Evolutionary conservation across 2,797 vertebrate species (phyloP).

Genomic region (Sarcoramphus papa): DNA sequence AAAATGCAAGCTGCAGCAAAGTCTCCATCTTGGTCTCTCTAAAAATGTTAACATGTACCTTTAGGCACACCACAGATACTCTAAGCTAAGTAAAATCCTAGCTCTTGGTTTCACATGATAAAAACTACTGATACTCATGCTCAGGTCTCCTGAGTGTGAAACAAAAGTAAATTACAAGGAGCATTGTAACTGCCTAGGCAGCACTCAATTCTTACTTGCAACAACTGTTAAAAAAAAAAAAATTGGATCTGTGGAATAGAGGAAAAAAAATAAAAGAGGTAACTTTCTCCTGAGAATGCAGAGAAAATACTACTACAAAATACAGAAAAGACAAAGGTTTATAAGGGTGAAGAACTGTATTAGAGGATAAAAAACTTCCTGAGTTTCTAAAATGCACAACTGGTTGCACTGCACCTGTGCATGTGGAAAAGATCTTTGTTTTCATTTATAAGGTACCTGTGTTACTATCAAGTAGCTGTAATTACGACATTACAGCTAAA

Average conservation of each 20-base stretch:
- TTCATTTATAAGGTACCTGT: background rate
- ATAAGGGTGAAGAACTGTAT: background rate
- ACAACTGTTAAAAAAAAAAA: background rate
- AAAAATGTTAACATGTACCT: background rate
- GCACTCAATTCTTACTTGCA: background rate
- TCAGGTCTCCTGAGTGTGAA: background rate
- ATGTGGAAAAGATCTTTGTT: background rate
- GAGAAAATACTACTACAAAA: background rate
- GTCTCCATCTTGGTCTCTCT: background rate
- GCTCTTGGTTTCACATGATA: background rate
- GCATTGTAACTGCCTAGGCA: background rate
- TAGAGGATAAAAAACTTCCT: background rate
- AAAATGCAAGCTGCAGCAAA: background rate
- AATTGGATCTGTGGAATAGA: background rate
- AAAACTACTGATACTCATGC: background rate
- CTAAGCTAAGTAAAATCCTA: background rate
- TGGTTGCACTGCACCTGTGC: background rate
- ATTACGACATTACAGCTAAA: background rate
- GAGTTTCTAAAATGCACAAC: background rate
- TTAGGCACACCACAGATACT: background rate
- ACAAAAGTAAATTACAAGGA: constrained; percentile 5
- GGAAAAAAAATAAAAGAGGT: background rate
- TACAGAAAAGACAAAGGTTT: background rate
- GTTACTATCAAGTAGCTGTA: background rate
- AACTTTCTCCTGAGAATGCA: background rate